phyloP scores from a whole-genome alignment of 2,888 invertebrate species.

The Pristionchus exspectatus region DNA sequence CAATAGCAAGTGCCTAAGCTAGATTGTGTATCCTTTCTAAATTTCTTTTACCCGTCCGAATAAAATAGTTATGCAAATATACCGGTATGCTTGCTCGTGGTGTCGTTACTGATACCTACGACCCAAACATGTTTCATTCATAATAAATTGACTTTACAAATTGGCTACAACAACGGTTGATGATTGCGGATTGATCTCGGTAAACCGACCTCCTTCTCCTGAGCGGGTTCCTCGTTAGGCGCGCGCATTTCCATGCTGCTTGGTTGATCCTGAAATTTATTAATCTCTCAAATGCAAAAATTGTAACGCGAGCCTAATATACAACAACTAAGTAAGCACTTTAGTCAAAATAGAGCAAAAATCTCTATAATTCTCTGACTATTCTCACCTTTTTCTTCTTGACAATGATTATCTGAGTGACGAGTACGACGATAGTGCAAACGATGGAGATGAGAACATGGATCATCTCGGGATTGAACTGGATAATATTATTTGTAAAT shows the following conservation, averaged over 20 bases:
- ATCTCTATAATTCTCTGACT: background rate
- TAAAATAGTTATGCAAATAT: background rate
- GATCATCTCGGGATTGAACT: background rate
- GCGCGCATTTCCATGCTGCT: background rate
- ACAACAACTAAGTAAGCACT: background rate
- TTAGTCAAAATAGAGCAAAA: too few species aligned
- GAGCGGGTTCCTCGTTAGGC: background rate
- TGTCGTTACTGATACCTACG: background rate
- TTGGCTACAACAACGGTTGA: too few species aligned
- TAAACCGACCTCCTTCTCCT: background rate
- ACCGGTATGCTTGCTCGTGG: background rate
- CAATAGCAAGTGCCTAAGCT: background rate
- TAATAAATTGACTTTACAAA: background rate
- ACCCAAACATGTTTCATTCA: background rate
- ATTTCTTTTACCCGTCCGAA: background rate
- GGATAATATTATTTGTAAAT: background rate
- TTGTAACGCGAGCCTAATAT: too few species aligned
- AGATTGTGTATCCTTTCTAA: background rate
- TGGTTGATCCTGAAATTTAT: background rate
- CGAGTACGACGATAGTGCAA: constrained; percentile 16
- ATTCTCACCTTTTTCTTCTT: background rate
- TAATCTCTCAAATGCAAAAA: background rate
- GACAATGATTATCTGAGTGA: background rate
- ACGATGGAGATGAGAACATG: background rate
- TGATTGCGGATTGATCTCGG: background rate